Base-by-base conservation (phyloP, 2,888 invertebrate genomes). In the Trypoxylon attenuatum region DNA sequence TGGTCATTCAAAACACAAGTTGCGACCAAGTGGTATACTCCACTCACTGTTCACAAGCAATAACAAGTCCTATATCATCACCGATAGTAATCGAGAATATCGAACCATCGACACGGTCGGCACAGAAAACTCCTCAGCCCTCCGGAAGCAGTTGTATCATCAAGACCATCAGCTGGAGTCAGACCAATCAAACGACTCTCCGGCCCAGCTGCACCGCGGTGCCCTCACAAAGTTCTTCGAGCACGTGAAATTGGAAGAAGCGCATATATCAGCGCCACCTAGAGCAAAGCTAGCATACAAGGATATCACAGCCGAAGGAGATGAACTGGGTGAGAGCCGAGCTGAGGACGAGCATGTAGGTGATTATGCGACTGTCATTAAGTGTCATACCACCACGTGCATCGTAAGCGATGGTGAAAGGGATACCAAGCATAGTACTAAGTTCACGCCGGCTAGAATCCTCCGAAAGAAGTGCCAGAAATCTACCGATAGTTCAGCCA, bases 211-310 rank as follows among this genome's bases (percentile, higher is more conserved):
- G 68, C 77, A 69, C 66, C 71, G 63, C 19, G 69, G 64, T 18
- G 66, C 70, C 66, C 67, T 76, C 70, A 61, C 71, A 50, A 77
- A 81, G 52, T 69, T 79, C 81, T 59, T 76, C 80, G 82, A 84
- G 81, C 78, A 86, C 86, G 83, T 87, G 86, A 86, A 87, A 87
- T 84, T 87, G 87, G 87, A 87, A 87, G 87, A 87, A 87, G 84
- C 86, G 85, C 85, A 87, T 86, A 58, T 86, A 82, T 67, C 87
- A 85, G 84, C 87, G 86, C 84, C 87, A 86, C 66, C 76, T 87
- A 71, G 82, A 86, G 71, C 85, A 87, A 78, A 85, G 82, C 71
- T 87, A 84, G 73, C 71, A 63, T 60, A 65, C 46, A 68, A 75
- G 46, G 58, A 65, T 53, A 51, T 51, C 42, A 62, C 63, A 10